phyloP scores from a whole-genome alignment of 2,888 invertebrate species.

The Notodonta ziczac region DNA sequence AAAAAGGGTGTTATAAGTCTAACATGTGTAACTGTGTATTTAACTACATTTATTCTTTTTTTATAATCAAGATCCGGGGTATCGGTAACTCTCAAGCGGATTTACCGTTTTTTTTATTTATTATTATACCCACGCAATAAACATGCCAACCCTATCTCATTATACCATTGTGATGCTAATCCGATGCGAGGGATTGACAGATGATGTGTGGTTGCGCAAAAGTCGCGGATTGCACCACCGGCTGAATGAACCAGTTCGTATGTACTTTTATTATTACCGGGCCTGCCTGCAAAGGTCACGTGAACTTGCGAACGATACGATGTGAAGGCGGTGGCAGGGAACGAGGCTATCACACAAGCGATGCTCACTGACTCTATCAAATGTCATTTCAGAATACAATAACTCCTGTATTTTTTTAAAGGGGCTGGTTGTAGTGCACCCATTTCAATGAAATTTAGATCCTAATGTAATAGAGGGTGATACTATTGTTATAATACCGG shows the following conservation, averaged over 20 bases:
- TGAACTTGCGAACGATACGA: slow-evolving; percentile 28
- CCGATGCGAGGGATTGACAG: slow-evolving; percentile 64
- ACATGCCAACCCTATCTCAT: slow-evolving; percentile 42
- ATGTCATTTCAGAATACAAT: not conserved
- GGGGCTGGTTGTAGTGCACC: too few relatives aligned
- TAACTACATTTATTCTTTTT: too few relatives aligned
- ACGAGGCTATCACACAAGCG: not conserved
- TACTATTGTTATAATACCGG: too few relatives aligned
- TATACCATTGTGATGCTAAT: slow-evolving; percentile 79
- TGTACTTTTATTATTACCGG: slow-evolving; percentile 31
- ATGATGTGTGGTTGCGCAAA: slow-evolving; percentile 64
- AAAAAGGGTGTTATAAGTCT: too few relatives aligned
- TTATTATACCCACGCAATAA: not conserved
- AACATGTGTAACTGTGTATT: too few relatives aligned
- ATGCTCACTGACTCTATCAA: not conserved
- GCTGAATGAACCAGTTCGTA: slow-evolving; percentile 43
- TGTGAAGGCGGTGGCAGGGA: not conserved
- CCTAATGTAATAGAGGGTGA: too few relatives aligned
- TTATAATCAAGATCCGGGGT: too few relatives aligned
- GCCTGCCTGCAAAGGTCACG: slow-evolving; percentile 50
- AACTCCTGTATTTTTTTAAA: too few relatives aligned
- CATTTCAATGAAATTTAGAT: too few relatives aligned
- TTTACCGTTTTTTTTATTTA: too few relatives aligned
- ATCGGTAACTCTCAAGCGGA: too few relatives aligned
- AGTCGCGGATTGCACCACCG: slow-evolving; percentile 43